Percentiles rank a stretch among this genome's conserved stretches.
Evolutionary conservation across 2,888 invertebrate species (phyloP).

Genomic region (Acanthoscelides obtectus): DNA sequence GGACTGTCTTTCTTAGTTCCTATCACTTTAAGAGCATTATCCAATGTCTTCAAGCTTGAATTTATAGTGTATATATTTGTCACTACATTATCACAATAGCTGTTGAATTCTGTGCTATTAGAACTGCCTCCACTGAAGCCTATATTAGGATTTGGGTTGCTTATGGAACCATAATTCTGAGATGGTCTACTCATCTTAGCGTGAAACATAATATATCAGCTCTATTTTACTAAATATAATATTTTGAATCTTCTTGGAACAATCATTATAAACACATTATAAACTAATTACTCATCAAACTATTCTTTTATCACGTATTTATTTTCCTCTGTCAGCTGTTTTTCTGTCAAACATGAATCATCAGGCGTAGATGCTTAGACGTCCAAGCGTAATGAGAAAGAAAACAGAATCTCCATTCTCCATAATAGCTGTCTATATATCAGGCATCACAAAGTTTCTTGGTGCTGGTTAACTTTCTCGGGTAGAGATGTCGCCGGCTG

Average conservation of each 20-base stretch:
- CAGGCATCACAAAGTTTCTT: too few species aligned
- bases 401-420: too few species aligned
- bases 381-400: too few species aligned
- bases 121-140: slow-evolving; percentile 65
- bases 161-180: slow-evolving; percentile 43
- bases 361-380: not conserved
- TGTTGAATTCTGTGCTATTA: slow-evolving; percentile 71
- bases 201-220: not conserved
- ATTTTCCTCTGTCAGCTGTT: not conserved
- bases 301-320: too few species aligned
- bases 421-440: too few species aligned
- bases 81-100: slow-evolving; percentile 74
- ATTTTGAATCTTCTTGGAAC: not conserved
- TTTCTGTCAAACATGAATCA: not conserved
- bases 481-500: too few species aligned
- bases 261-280: not conserved
- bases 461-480: too few species aligned
- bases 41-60: slow-evolving; percentile 65
- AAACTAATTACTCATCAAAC: not conserved
- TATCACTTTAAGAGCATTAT: slow-evolving; percentile 68
- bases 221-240: not conserved
- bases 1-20: slow-evolving; percentile 73
- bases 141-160: slow-evolving; percentile 62
- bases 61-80: slow-evolving; percentile 77
- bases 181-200: slow-evolving; percentile 29